Evolutionary conservation across 2,797 vertebrate genomes (phyloP).

Genomic region (Phyllotis vaccarum): DNA sequence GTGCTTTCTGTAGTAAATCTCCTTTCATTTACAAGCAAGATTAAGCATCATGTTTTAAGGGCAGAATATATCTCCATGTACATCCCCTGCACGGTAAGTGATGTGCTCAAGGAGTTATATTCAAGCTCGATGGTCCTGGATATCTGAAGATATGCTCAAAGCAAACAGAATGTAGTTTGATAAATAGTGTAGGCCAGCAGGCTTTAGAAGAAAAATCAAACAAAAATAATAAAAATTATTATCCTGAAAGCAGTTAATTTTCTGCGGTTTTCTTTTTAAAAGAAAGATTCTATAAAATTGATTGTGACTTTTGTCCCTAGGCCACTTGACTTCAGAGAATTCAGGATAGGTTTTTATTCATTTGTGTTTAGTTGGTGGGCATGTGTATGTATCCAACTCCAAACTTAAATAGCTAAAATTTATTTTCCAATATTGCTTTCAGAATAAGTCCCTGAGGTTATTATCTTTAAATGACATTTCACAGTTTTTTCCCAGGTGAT

Average conservation of each 20-base stretch:
- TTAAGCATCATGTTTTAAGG: constrained; percentile 5
- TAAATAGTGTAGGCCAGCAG: not conserved
- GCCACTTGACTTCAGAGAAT: constrained; percentile 44
- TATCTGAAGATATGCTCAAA: constrained; percentile 52
- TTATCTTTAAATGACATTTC: constrained; percentile 71
- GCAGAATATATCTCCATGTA: not conserved
- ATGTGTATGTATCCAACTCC: not conserved
- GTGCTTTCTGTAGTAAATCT: not conserved
- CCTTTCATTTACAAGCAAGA: constrained; percentile 25
- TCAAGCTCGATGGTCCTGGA: not conserved
- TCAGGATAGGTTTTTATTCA: constrained; percentile 13
- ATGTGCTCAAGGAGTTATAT: not conserved
- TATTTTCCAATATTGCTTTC: constrained; percentile 72
- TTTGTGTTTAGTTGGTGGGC: not conserved
- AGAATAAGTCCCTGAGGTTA: constrained; percentile 63
- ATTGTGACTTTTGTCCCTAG: constrained; percentile 53
- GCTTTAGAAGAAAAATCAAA: constrained; percentile 72
- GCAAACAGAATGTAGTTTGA: not conserved
- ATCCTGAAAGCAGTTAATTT: constrained; percentile 72
- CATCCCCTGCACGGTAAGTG: not conserved
- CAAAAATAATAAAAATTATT: constrained; percentile 73
- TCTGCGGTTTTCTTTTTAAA: constrained; percentile 73
- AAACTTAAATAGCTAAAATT: constrained; percentile 62
- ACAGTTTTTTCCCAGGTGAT: constrained; percentile 61
- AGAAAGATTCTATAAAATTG: constrained; percentile 53